Base-by-base conservation (phyloP, 2,113 vertebrate species). In the Copsychus sechellarum region DNA sequence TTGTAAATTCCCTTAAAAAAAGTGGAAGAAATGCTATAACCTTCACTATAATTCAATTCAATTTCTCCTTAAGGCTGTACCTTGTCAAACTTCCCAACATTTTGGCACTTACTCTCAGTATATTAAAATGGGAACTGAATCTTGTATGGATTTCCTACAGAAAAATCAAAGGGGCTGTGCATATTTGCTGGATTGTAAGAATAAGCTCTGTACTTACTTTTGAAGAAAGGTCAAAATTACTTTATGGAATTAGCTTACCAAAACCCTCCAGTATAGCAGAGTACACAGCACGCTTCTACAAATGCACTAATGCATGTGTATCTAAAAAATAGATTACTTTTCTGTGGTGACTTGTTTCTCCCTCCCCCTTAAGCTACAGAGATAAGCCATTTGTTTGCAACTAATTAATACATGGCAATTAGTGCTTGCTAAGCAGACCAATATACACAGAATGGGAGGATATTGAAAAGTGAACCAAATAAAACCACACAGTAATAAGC, bases 371-470 rank as follows among this genome's bases (percentile, higher is more conserved):
- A 45, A 84, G 79, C n/a, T 76, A 67, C 29, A 72, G 65, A 91
- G 38, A 76, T 29, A 38, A 95, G 45, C 12, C 53, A 77, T 50
- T 87, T 87, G 34, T 56, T 83, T 81, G 53, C 21, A 89, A 36
- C 73, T 72, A 48, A 92, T 92, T 92, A 86, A 84, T 47, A 38
- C 15, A 76, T 2, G 48, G 29, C 58, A 93, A 93, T 67, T 76
- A 79, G 36, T 26, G 34, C 42, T 57, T 77, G 58, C 38, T 78
- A 90, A 93, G 60, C 64, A 83, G 60, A 81, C 38, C 67, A 88
- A 64, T n/a, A 82, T 28, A 54, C 2, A 72, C 26, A 53, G 34
- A 73, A 90, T 16, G 40, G 42, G 73, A 5, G n/a, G 38, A 77
- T 51, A 19, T 15, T 36, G 47, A 18, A 57, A 95, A 90, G 26